Percentiles rank a stretch among this genome's conserved stretches.
Conservation (phyloP, 2,797 vertebrate species). For the Neosilurus mollespiculum region DNA sequence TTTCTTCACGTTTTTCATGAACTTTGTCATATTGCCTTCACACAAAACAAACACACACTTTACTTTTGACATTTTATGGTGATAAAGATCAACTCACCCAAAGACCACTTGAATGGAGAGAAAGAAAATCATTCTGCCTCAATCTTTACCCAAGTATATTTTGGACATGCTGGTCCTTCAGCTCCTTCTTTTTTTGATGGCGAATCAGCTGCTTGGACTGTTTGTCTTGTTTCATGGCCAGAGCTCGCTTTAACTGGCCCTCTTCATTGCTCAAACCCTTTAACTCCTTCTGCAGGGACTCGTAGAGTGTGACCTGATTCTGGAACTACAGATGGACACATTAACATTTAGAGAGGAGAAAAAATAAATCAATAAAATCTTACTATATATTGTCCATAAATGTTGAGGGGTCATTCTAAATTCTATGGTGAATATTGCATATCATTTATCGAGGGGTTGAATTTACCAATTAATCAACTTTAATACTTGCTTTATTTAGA, state of each 20-base stretch:
- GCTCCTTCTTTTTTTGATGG: constrained; percentile 72
- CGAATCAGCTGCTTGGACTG: constrained; percentile 73
- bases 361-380: too few species aligned
- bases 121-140: neutral
- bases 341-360: neutral
- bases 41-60: neutral
- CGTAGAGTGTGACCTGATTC: constrained; percentile 60
- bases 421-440: neutral
- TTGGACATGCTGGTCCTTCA: constrained; percentile 71
- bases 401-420: neutral
- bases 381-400: neutral
- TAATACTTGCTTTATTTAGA: neutral
- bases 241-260: constrained; percentile 67
- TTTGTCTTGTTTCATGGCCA: constrained; percentile 74
- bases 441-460: neutral
- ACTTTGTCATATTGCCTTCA: constrained; percentile 74
- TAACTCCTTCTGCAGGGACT: constrained; percentile 74
- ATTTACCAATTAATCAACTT: neutral
- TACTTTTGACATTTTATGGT: neutral
- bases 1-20: constrained; percentile 74
- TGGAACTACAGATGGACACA: constrained; percentile 59
- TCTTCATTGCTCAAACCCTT: constrained; percentile 71
- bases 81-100: neutral
- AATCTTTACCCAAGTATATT: constrained; percentile 68
- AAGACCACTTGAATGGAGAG: too few species aligned